Evolutionary conservation across 2,888 invertebrate species (phyloP), one percentile per base, ranked within the genome.

Genomic region (Xylocampa areola): DNA sequence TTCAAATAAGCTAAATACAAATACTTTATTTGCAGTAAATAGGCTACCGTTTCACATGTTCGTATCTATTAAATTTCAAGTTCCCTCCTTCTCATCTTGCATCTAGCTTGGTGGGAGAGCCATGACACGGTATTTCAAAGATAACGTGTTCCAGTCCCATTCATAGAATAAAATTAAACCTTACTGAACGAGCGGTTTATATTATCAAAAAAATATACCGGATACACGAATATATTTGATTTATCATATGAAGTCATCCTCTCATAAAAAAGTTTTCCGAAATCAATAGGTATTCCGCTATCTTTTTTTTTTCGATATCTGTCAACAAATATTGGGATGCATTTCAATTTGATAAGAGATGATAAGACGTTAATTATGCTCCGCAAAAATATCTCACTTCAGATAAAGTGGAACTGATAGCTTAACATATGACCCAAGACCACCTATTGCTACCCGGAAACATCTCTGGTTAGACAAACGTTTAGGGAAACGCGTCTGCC

Each of bases 401-500:
- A 23, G 65, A 64, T 69, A 66, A 48, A 43, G 17, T 16, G 47
- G 21, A 39, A 27, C 4, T 14, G 49, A 64, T 57, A 69, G 17
- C 37, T 6, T 43, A 10, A 14, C 44, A 13, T 4, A 0, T 55
- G 57, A 55, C 57, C 57, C 16, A 14, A 16, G 21, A 19, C 14
- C 27, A n/a, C 7, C 30, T 21, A 66, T 52, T 58, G 8, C 48
- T 30, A 66, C 19, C 19, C 71, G 67, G 71, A 67, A 70, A 48
- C 23, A 36, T 25, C n/a, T 21, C 11, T 7, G 11, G 16, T 13
- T 4, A 10, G 33, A 11, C 21, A 14, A 5, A n/a, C 21, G 43
- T 4, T 14, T 32, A 43, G 41, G 10, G 17, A 37, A n/a, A n/a
- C n/a, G n/a, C n/a, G 25, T 41, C 21, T 27, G 21, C 11, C 21